These are phyloP conservation scores for Astreopora myriophthalma DNA, from an alignment of 64 coral and sea anemone genomes.

Conservation along the genomic window DNA sequence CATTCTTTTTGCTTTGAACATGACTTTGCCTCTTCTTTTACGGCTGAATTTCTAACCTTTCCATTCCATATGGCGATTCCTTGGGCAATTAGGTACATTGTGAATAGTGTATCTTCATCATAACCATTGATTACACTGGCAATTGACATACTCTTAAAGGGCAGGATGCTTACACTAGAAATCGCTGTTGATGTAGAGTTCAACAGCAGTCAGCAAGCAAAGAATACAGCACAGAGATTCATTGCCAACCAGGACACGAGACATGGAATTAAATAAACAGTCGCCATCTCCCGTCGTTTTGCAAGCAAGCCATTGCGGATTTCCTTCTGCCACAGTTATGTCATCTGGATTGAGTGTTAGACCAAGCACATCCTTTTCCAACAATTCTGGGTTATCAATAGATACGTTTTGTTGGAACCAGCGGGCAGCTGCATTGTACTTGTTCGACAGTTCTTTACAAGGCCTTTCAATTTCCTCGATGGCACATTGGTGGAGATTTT, in stretches of 20 bases:
- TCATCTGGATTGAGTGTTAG: too few species aligned
- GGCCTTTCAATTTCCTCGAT: too few species aligned
- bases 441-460: too few species aligned
- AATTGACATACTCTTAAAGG: neutral
- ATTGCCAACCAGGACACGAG: slow-evolving; percentile 32
- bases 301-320: neutral
- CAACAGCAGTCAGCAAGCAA: neutral
- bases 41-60: neutral
- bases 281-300: slow-evolving; percentile 33
- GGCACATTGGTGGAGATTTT: too few species aligned
- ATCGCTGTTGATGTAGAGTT: neutral
- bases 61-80: neutral
- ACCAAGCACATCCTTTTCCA: too few species aligned
- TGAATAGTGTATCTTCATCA: slow-evolving; percentile 3
- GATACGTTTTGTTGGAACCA: too few species aligned
- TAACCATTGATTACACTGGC: neutral
- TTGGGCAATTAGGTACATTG: neutral
- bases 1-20: slow-evolving; percentile 10
- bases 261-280: slow-evolving; percentile 37
- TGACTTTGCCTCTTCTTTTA: neutral
- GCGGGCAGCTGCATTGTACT: too few species aligned
- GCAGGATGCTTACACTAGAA: slow-evolving; percentile 28
- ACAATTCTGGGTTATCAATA: too few species aligned
- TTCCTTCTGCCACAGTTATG: neutral
- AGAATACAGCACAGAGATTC: neutral